These are phyloP conservation scores for Coleophora flavipennella DNA, from an alignment of 2,888 invertebrate species.

Conservation along the genomic window DNA sequence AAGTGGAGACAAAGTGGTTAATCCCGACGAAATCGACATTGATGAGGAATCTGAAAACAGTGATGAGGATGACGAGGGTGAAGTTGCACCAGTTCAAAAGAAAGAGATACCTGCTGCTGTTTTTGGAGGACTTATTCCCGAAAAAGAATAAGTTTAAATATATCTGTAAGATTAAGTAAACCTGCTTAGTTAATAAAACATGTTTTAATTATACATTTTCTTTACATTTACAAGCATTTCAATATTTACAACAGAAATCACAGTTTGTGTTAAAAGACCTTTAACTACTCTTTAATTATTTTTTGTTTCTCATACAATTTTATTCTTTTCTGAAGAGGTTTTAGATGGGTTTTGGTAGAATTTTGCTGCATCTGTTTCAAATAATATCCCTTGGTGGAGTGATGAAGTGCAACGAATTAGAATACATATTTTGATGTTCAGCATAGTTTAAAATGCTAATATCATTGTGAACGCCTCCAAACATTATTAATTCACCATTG, in stretches of 20 bases:
- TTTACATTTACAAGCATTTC: slow-evolving; percentile 31
- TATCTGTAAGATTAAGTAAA: not conserved
- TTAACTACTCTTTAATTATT: too few species aligned
- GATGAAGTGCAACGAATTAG: slow-evolving; percentile 84
- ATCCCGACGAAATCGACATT: slow-evolving; percentile 92
- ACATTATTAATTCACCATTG: slow-evolving; percentile 93
- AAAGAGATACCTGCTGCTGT: slow-evolving; percentile 91
- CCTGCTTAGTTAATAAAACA: too few species aligned
- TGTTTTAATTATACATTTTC: slow-evolving; percentile 34
- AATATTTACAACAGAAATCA: slow-evolving; percentile 56
- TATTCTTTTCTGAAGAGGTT: too few species aligned
- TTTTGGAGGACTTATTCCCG: slow-evolving; percentile 83
- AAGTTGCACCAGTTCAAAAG: slow-evolving; percentile 84
- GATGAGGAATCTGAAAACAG: slow-evolving; percentile 81
- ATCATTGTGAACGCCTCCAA: slow-evolving; percentile 95
- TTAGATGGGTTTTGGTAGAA: too few species aligned
- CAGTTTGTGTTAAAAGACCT: slow-evolving; percentile 26
- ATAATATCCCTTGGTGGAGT: slow-evolving; percentile 80
- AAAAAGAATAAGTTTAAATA: slow-evolving; percentile 21
- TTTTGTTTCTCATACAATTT: too few species aligned
- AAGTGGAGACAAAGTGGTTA: slow-evolving; percentile 78
- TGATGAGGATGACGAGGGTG: slow-evolving; percentile 72
- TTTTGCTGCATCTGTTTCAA: slow-evolving; percentile 33
- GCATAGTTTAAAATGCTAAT: slow-evolving; percentile 72
- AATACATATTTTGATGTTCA: slow-evolving; percentile 77